Conservation (phyloP, 2,113 vertebrate species). For the Numida meleagris region DNA sequence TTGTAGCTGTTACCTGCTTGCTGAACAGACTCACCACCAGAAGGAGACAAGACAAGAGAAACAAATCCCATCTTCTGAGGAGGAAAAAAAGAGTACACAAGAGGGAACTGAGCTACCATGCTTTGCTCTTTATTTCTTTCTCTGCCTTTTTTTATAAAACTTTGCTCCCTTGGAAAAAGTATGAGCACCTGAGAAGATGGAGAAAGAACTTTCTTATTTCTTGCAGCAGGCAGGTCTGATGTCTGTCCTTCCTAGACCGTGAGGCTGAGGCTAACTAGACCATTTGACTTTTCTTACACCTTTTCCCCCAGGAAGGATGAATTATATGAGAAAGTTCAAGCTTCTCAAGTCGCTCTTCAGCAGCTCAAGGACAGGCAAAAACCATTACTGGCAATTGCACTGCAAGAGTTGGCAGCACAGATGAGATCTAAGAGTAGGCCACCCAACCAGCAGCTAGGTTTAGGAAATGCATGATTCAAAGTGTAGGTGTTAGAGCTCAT, state of each 20-base stretch:
- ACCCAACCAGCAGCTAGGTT: background rate
- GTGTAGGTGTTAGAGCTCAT: background rate
- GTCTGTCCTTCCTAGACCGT: conserved; percentile 5
- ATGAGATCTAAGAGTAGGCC: conserved; percentile 40
- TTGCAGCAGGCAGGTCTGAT: background rate
- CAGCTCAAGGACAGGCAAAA: conserved; percentile 42
- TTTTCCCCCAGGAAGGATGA: background rate
- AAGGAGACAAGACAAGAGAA: background rate
- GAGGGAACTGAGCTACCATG: background rate
- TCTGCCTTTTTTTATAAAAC: background rate
- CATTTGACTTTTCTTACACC: conserved; percentile 20
- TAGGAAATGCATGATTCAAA: background rate
- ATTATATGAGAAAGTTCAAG: conserved; percentile 21
- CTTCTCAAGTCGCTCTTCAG: background rate
- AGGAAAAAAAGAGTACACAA: background rate
- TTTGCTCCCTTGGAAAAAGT: background rate
- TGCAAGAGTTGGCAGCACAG: background rate
- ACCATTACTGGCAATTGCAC: background rate
- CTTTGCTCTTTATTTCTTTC: background rate
- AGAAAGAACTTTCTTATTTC: background rate
- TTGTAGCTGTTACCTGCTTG: background rate
- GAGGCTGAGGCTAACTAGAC: conserved; percentile 43
- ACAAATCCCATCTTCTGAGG: background rate
- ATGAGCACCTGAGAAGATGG: background rate
- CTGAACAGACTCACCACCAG: background rate